Evolutionary conservation across 2,113 vertebrate genomes (phyloP).

Genomic region (Suricata suricatta): DNA sequence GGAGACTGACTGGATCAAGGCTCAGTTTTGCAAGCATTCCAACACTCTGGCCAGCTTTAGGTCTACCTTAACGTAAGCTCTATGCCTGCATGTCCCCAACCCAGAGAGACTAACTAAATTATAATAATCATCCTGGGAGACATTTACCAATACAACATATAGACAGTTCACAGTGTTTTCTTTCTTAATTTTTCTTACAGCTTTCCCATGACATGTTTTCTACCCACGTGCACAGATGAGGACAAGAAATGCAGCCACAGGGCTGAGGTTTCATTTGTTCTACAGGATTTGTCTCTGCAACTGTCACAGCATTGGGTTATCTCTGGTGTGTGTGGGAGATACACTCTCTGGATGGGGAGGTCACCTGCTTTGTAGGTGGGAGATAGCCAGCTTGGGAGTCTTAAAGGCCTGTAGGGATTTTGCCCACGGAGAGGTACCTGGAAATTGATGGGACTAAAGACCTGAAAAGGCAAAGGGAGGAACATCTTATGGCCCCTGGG

Average conservation of each 20-base stretch:
- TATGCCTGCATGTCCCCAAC: neutral
- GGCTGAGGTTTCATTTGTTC: neutral
- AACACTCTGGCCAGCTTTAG: neutral
- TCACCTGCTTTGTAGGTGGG: neutral
- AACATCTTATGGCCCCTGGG: conserved; percentile 55
- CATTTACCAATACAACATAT: neutral
- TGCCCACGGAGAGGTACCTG: neutral
- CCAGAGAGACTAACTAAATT: neutral
- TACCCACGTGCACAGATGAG: neutral
- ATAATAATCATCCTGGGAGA: neutral
- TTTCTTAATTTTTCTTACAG: neutral
- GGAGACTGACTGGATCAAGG: neutral
- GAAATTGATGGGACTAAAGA: conserved; percentile 44
- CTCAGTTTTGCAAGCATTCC: conserved; percentile 9
- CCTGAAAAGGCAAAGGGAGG: conserved; percentile 2
- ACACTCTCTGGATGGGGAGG: neutral
- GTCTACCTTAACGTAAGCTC: neutral
- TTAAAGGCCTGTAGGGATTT: neutral
- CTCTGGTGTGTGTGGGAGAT: neutral
- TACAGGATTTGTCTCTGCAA: neutral
- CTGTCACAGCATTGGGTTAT: neutral
- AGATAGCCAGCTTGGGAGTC: neutral
- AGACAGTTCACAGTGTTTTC: neutral
- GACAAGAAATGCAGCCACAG: neutral
- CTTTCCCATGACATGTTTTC: neutral